These are phyloP conservation scores for Caenorhabditis imperialis DNA, from an alignment of 2,888 invertebrate species.

Conservation along the genomic window DNA sequence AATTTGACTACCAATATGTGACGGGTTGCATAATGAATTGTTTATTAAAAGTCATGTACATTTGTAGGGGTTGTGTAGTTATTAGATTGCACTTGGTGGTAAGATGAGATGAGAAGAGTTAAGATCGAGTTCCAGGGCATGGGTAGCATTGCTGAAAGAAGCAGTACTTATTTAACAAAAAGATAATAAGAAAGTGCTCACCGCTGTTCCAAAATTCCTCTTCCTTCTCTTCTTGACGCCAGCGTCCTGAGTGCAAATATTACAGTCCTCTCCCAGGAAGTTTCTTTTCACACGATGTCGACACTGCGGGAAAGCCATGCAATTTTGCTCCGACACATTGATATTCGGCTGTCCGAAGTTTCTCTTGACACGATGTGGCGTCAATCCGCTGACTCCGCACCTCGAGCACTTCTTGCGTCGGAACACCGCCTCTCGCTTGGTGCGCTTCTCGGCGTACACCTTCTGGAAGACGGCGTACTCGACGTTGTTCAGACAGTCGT, in stretches of 20 bases:
- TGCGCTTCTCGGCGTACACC: slow-evolving; percentile 67
- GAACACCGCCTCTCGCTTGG: slow-evolving; percentile 67
- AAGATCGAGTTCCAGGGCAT: slow-evolving; percentile 58
- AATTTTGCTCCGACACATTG: slow-evolving; percentile 72
- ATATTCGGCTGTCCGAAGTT: slow-evolving; percentile 70
- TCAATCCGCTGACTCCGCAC: slow-evolving; percentile 53
- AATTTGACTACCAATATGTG: no score
- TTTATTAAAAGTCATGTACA: not conserved
- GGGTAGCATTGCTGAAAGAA: slow-evolving; percentile 70
- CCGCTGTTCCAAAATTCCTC: slow-evolving; percentile 65
- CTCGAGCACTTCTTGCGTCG: slow-evolving; percentile 59
- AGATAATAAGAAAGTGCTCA: slow-evolving; percentile 7
- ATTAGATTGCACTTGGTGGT: slow-evolving; percentile 23
- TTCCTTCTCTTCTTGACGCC: slow-evolving; percentile 58
- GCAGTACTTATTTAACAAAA: not conserved
- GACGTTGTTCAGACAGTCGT: slow-evolving; percentile 71
- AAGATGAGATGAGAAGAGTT: not conserved
- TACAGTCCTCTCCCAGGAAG: slow-evolving; percentile 68
- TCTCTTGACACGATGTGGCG: slow-evolving; percentile 64
- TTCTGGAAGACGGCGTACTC: slow-evolving; percentile 69
- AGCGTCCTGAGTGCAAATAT: slow-evolving; percentile 67
- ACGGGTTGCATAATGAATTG: not conserved
- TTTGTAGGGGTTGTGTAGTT: not conserved
- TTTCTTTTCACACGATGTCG: slow-evolving; percentile 69
- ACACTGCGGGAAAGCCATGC: slow-evolving; percentile 73